phyloP scores from a whole-genome alignment of 2,113 vertebrate species.

The Morone chrysops region DNA sequence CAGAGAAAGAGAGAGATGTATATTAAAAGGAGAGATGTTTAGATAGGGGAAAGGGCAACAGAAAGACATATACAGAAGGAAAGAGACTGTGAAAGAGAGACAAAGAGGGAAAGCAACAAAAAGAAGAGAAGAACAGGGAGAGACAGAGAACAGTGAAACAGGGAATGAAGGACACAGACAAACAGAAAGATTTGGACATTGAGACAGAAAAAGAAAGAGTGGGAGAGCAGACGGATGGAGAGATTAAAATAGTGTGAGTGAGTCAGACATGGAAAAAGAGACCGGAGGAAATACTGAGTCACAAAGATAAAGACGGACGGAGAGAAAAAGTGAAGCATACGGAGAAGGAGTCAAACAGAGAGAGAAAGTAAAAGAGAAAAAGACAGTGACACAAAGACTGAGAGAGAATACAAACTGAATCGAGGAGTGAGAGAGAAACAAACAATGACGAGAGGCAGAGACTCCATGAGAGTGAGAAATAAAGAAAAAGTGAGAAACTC shows the following conservation, averaged over 20 bases:
- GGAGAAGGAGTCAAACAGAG: constrained; percentile 6
- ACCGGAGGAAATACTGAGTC: constrained; percentile 67
- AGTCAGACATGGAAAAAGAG: constrained; percentile 70
- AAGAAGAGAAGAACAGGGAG: not conserved
- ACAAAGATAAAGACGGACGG: constrained; percentile 59
- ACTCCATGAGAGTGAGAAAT: not conserved
- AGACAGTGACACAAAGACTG: constrained; percentile 22
- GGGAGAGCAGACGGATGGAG: constrained; percentile 45
- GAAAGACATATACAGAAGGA: constrained; percentile 3
- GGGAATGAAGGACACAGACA: constrained; percentile 4
- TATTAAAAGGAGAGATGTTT: constrained; percentile 19
- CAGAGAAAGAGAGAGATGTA: not conserved
- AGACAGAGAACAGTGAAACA: not conserved
- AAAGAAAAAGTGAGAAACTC: not conserved
- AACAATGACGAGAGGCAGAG: not conserved
- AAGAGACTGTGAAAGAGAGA: not conserved
- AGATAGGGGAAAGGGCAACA: constrained; percentile 7
- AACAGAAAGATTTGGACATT: constrained; percentile 36
- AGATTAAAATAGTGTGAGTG: constrained; percentile 71
- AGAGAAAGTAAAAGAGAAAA: not conserved
- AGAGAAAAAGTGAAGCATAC: constrained; percentile 31
- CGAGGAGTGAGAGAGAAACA: not conserved
- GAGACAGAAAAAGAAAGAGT: constrained; percentile 53
- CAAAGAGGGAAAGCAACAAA: not conserved
- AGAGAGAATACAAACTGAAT: not conserved